Evolutionary conservation across 2,888 invertebrate species (phyloP).

Genomic region (Temnothorax ravouxi): DNA sequence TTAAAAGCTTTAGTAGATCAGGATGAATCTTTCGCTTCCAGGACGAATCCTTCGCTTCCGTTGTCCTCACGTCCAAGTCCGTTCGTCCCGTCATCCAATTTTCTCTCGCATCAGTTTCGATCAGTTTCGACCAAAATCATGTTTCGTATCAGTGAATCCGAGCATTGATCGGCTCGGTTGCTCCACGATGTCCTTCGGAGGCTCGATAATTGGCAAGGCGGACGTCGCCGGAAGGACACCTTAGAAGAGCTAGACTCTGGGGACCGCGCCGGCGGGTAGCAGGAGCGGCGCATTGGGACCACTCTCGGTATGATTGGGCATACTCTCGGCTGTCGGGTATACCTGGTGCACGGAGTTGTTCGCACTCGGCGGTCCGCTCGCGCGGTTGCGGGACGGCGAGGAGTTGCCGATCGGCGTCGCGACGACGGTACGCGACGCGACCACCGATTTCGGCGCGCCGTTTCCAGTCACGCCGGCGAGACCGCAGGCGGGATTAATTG

Average conservation of each 20-base stretch:
- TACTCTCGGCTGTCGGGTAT: slow-evolving; percentile 74
- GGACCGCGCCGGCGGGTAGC: slow-evolving; percentile 78
- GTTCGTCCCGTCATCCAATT: neutral
- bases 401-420: slow-evolving; percentile 69
- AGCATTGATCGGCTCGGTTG: neutral
- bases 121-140: neutral
- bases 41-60: neutral
- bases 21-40: neutral
- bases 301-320: slow-evolving; percentile 82
- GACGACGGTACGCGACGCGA: slow-evolving; percentile 64
- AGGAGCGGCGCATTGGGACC: slow-evolving; percentile 82
- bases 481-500: slow-evolving; percentile 16
- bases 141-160: neutral
- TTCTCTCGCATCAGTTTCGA: neutral
- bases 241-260: slow-evolving; percentile 75
- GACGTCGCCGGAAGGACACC: slow-evolving; percentile 10
- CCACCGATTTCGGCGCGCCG: slow-evolving; percentile 75
- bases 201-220: neutral
- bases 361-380: slow-evolving; percentile 47
- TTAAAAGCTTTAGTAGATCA: neutral
- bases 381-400: slow-evolving; percentile 61
- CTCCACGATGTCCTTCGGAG: neutral
- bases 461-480: slow-evolving; percentile 76
- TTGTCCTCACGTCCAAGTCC: neutral
- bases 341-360: slow-evolving; percentile 63